phyloP scores from a whole-genome alignment of 2,888 invertebrate species.

The Volucella inflata region DNA sequence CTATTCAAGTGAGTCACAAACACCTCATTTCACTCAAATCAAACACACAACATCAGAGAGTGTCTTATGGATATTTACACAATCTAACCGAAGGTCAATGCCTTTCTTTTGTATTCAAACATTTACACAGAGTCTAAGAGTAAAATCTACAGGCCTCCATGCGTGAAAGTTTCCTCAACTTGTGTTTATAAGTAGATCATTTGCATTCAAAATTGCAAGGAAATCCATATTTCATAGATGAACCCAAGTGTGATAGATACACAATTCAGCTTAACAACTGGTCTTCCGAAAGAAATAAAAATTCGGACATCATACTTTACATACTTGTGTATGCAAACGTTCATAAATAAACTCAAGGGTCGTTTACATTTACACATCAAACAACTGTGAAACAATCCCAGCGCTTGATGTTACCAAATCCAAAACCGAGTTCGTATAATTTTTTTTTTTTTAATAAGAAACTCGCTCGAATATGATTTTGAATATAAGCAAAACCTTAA shows the following conservation, averaged over 20 bases:
- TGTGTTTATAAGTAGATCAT: background rate
- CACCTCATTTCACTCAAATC: constrained; percentile 12
- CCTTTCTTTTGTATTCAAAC: background rate
- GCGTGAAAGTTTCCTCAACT: background rate
- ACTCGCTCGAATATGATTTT: constrained; percentile 4
- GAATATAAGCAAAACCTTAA: constrained; percentile 37
- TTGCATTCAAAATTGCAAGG: too few relatives aligned
- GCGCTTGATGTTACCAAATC: constrained; percentile 30
- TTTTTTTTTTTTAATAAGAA: constrained; percentile 12
- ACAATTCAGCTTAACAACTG: background rate
- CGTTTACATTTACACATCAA: constrained; percentile 33
- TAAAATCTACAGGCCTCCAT: background rate
- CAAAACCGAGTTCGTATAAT: constrained; percentile 15
- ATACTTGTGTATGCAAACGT: background rate
- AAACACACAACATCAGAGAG: background rate
- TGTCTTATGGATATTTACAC: background rate
- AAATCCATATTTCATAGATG: too few relatives aligned
- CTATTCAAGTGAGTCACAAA: background rate
- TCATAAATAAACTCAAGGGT: constrained; percentile 45
- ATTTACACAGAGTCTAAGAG: background rate
- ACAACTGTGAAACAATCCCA: constrained; percentile 8
- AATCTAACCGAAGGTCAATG: constrained; percentile 15
- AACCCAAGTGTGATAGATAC: background rate
- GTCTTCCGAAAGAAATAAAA: background rate
- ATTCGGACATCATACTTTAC: too few relatives aligned